Base-by-base conservation (phyloP, 2,113 vertebrate species). In the Piaya cayana region DNA sequence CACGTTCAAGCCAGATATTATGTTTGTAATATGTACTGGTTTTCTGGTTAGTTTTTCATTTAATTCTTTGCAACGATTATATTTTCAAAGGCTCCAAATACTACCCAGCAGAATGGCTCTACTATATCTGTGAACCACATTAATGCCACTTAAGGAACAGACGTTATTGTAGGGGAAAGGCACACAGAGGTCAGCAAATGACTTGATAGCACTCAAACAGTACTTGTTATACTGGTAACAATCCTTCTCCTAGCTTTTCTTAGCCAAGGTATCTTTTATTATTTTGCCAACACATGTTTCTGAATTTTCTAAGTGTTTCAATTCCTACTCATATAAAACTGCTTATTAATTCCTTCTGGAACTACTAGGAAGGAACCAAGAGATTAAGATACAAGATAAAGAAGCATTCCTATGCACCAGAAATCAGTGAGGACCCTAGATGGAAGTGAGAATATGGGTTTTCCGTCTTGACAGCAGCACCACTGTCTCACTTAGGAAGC, bases 21-120 rank as follows among this genome's bases (percentile, higher is more conserved):
- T 82, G 68, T 86, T 96, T 95, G 72, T 95, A 97, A 96, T 95
- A 90, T 95, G 75, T 92, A 97, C 77, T 95, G 94, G 77, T 96
- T 92, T 96, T 97, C 95, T 97, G 88, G 86, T 97, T 97, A 97
- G 93, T 96, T 97, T 97, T 98, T 97, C 93, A 96, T 96, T 98
- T 95, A 96, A 96, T 97, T 97, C 95, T 96, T 97, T 94, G 70
- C 62, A 97, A 81, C 53, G 68, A 97, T 95, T 96, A 69, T 62
- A 52, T 92, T 92, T 95, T 90, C 43, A 76, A 63, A 92, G n/a
- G 26, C 55, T 94, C 43, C 77, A 89, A 81, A 64, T 32, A 3
- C 30, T 39, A 95, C 68, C 72, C 72, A 13, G 52, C 67, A 89
- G 77, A 86, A 91, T 83, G 72, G 60, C 36, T 83, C 71, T 90